Percentiles rank a stretch among this genome's conserved stretches.
These are phyloP conservation scores for Hydrophis major DNA, from an alignment of 2,797 vertebrate genomes.

Conservation along the genomic window DNA sequence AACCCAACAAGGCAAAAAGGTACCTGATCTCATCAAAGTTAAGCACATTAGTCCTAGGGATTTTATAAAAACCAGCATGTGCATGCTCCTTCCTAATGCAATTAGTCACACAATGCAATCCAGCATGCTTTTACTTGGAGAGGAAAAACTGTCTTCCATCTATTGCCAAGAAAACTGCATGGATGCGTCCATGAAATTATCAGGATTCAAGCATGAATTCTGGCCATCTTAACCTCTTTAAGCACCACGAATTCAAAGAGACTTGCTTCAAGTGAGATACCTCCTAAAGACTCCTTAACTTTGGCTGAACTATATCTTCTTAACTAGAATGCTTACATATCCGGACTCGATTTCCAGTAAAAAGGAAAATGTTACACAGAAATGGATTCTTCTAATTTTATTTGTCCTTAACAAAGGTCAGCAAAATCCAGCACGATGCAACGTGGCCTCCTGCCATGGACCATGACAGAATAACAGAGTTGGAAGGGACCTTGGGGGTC, in stretches of 20 bases:
- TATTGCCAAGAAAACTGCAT: not conserved
- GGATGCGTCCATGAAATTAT: not conserved
- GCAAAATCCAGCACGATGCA: not conserved
- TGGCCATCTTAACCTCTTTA: not conserved
- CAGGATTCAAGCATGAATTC: not conserved
- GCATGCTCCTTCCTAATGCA: not conserved
- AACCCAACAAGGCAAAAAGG: not conserved
- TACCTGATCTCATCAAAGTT: not conserved
- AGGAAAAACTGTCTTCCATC: not conserved
- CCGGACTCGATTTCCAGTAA: not conserved
- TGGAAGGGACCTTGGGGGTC: not conserved
- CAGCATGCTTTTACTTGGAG: not conserved
- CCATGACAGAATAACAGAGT: not conserved
- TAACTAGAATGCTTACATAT: not conserved
- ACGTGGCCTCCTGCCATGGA: not conserved
- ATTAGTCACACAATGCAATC: not conserved
- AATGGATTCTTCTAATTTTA: not conserved
- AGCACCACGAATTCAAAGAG: not conserved
- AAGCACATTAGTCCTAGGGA: not conserved
- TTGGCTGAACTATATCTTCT: not conserved
- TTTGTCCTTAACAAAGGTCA: not conserved
- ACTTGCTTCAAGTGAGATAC: not conserved
- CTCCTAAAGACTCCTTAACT: not conserved
- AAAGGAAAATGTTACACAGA: not conserved
- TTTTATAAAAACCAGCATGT: not conserved